Evolutionary conservation across 2,888 invertebrate genomes (phyloP), one percentile per base, ranked within the genome.

Genomic region (Biston stratarius): DNA sequence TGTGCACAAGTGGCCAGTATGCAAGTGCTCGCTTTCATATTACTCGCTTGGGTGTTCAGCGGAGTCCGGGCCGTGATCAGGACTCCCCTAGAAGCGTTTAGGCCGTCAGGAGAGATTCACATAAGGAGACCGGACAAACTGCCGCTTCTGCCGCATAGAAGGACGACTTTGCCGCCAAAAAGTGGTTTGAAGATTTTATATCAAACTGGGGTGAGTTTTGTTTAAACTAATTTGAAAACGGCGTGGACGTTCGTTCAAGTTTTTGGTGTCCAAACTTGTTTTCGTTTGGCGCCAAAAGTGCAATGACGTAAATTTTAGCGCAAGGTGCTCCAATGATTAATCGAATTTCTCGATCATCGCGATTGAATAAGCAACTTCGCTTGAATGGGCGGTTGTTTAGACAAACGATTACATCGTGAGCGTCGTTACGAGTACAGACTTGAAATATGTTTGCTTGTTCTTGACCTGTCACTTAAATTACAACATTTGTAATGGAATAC

Each of bases 201-300:
- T 86, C 97, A 96, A 90, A 95, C 95, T 69, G 96, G 96, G 95
- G 96, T 96, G 89, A 96, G 96, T 94, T 74, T 55, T 60, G 55
- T 38, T 63, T 55, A 51, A 60, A 52, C 34, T 60, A 44, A 61
- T 57, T 67, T 69, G 60, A 10, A 38, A 38, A 7, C 12, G 42
- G n/a, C 44, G 42, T n/a, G 24, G 24, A 55, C 12, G 11, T 40
- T 15, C 15, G 11, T 48, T 10, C n/a, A 40, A 15, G 3, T 7
- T 24, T 56, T 33, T 14, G 34, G 45, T 9, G 34, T 45, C 5
- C 9, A 6, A 57, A 42, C 42, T 42, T 36, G n/a, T 44, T 34
- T 34, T 36, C 2, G 34, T 34, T 45, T 49, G 59, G 40, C 44
- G 15, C 52, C 59, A 56, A 56, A 62, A 12, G 5, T 58, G 57